These are phyloP conservation scores for Enteromius thamalakanensis DNA, from an alignment of 2,797 vertebrate genomes.

Conservation along the genomic window DNA sequence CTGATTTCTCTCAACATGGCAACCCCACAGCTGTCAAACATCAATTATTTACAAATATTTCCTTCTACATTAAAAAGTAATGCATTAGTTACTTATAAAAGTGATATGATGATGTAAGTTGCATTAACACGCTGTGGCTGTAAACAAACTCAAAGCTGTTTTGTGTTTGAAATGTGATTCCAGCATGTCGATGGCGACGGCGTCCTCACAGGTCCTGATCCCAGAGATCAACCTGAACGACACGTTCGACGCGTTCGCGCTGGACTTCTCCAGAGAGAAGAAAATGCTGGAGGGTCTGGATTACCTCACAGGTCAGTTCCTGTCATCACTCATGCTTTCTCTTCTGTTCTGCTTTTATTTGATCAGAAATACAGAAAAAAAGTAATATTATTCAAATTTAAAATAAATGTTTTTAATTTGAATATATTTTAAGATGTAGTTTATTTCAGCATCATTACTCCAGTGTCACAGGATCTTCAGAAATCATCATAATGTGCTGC, in stretches of 20 bases:
- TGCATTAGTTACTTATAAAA: too few relatives aligned
- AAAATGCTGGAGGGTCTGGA: slow-evolving; percentile 96
- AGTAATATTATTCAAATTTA: background rate
- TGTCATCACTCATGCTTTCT: too few relatives aligned
- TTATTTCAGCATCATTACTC: background rate
- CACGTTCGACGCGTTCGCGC: slow-evolving; percentile 94
- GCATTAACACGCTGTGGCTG: too few relatives aligned
- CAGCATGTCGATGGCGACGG: slow-evolving; percentile 98
- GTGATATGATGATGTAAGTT: background rate
- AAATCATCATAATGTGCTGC: too few relatives aligned
- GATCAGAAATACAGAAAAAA: background rate
- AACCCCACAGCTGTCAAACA: background rate
- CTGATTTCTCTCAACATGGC: background rate
- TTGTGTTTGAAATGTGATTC: slow-evolving; percentile 42
- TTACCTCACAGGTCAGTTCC: slow-evolving; percentile 95
- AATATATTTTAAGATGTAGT: too few relatives aligned
- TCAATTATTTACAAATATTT: too few relatives aligned
- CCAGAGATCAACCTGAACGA: slow-evolving; percentile 98
- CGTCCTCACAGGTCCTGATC: slow-evolving; percentile 96
- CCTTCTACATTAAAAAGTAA: too few relatives aligned
- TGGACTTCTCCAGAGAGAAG: slow-evolving; percentile 97
- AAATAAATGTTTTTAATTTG: too few relatives aligned
- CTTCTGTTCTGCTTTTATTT: background rate
- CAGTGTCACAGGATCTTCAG: background rate
- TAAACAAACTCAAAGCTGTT: too few relatives aligned